Evolutionary conservation across 2,888 invertebrate genomes (phyloP).

Genomic region (Platycheirus rosarum): DNA sequence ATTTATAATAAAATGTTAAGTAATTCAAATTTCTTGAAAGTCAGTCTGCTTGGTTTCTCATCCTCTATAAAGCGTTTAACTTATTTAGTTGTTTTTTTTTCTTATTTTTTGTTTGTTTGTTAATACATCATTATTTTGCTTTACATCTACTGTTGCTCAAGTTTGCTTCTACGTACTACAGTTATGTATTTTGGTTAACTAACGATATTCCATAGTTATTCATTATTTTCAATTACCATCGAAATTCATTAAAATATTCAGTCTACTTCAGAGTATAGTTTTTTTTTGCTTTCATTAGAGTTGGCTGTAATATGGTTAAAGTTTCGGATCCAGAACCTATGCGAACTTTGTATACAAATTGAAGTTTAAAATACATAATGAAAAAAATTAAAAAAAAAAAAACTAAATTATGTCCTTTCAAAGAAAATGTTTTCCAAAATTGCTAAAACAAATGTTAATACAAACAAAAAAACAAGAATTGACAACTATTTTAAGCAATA

Average conservation of each 20-base stretch:
- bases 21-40: conserved; percentile 40
- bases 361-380: too few relatives aligned
- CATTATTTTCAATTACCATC: conserved; percentile 30
- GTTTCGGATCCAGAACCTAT: conserved; percentile 24
- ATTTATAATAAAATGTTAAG: too few relatives aligned
- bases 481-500: too few relatives aligned
- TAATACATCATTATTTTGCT: conserved; percentile 3
- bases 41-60: conserved; percentile 70
- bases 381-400: too few relatives aligned
- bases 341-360: too few relatives aligned
- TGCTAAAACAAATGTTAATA: too few relatives aligned
- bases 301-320: too few relatives aligned
- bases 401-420: too few relatives aligned
- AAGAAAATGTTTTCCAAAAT: too few relatives aligned
- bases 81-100: conserved; percentile 12
- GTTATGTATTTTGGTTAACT: conserved; percentile 29
- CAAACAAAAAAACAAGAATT: too few relatives aligned
- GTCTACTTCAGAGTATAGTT: conserved; percentile 38
- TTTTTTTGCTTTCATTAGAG: too few relatives aligned
- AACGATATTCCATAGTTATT: conserved; percentile 32
- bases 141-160: conserved; percentile 18
- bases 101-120: conserved; percentile 19
- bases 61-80: conserved; percentile 52
- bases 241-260: conserved; percentile 48
- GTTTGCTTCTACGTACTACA: conserved; percentile 15